A percentile compares a stretch with the other conserved stretches of the same genome.
phyloP scores from a whole-genome alignment of 1,140 invertebrate species.

The Drosophila ambigua region DNA sequence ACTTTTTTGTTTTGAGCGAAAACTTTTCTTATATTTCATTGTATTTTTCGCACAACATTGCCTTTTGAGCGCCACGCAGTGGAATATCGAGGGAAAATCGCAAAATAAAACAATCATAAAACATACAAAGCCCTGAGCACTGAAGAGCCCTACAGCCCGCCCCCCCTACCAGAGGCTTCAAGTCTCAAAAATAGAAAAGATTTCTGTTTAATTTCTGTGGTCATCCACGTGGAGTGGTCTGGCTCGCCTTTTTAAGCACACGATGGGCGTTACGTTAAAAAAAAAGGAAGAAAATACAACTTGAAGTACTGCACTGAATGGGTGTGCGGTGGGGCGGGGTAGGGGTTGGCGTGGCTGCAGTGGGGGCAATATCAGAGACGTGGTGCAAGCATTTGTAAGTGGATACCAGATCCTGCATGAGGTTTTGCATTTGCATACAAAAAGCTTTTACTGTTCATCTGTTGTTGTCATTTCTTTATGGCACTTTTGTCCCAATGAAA shows the following conservation, averaged over 20 bases:
- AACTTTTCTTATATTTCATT: conserved; percentile 73
- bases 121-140: conserved; percentile 31
- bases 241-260: conserved; percentile 61
- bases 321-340: conserved; percentile 3
- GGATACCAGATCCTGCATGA: conserved; percentile 57
- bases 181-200: conserved; percentile 47
- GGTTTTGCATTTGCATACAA: conserved; percentile 64
- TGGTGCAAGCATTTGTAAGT: conserved; percentile 54
- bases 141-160: conserved; percentile 22
- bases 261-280: conserved; percentile 44
- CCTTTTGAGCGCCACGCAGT: conserved; percentile 41
- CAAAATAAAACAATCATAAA: conserved; percentile 43
- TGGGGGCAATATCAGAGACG: conserved; percentile 1
- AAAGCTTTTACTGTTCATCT: conserved; percentile 63
- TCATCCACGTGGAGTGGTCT: conserved; percentile 74
- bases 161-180: conserved; percentile 22
- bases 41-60: conserved; percentile 65
- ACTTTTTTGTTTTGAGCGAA: conserved; percentile 54
- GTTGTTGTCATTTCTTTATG: conserved; percentile 56
- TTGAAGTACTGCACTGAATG: conserved; percentile 35
- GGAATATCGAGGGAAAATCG: conserved; percentile 47
- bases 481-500: conserved; percentile 31
- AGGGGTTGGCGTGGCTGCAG: not conserved
- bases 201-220: conserved; percentile 78
- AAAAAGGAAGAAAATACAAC: conserved; percentile 11